Conservation (phyloP, 2,113 vertebrate species). For the Ciconia stormi region DNA sequence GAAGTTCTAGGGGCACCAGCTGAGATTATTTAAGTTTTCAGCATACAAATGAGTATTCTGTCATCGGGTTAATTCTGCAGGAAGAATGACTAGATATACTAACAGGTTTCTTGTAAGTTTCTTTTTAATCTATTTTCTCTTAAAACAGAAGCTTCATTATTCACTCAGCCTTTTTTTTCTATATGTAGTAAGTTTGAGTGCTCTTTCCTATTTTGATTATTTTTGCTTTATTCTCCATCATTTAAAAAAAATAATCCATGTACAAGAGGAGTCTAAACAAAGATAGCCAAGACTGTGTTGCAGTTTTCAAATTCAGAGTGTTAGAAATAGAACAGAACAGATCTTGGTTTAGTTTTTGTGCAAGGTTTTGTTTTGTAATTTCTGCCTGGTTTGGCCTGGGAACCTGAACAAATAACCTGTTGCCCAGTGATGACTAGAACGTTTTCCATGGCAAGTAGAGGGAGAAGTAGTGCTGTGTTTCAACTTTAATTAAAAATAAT, state of each 20-base stretch:
- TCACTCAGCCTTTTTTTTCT: neutral
- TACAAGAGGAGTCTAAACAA: neutral
- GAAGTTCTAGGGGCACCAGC: neutral
- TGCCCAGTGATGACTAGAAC: neutral
- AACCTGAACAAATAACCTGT: neutral
- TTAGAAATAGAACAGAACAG: neutral
- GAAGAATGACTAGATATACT: neutral
- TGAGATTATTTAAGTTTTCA: neutral
- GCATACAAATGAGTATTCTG: neutral
- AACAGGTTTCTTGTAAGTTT: neutral
- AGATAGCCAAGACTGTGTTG: neutral
- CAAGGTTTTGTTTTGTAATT: neutral
- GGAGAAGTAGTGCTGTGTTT: neutral
- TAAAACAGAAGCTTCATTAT: neutral
- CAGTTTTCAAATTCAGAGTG: neutral
- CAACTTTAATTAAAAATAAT: conserved; percentile 5
- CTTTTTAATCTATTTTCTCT: neutral
- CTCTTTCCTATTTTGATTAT: neutral
- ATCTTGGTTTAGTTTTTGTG: neutral
- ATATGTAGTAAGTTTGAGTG: neutral
- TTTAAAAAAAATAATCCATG: neutral
- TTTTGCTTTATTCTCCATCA: neutral
- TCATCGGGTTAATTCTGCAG: neutral
- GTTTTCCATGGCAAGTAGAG: neutral
- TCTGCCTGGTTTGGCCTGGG: neutral